These are phyloP conservation scores for Mormyrus proboscirostris DNA, from an alignment of 2,797 vertebrate genomes.

Conservation along the genomic window DNA sequence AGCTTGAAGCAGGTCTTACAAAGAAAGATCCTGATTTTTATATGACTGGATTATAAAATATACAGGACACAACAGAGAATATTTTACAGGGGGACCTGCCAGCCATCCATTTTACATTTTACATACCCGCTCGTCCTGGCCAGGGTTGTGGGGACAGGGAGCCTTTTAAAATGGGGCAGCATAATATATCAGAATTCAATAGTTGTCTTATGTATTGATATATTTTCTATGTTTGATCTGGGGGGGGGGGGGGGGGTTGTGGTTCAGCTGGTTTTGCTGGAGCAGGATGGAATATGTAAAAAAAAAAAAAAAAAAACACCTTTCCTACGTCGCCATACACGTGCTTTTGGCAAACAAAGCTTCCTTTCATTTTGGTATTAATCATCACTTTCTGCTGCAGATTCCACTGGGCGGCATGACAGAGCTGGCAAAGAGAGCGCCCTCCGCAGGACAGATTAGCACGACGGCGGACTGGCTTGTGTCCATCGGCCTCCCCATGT, in stretches of 20 bases:
- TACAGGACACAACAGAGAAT: background rate
- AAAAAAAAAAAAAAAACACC: background rate
- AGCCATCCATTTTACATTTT: background rate
- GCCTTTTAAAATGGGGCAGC: background rate
- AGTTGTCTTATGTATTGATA: background rate
- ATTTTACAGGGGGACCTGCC: background rate
- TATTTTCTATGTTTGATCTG: background rate
- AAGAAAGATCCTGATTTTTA: background rate
- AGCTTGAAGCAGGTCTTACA: background rate
- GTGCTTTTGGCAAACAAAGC: background rate
- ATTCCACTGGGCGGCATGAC: slow-evolving; percentile 75
- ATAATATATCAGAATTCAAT: background rate
- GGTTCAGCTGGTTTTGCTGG: background rate
- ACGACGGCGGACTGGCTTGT: slow-evolving; percentile 64
- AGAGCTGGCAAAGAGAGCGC: slow-evolving; percentile 67
- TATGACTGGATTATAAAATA: background rate
- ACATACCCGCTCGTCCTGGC: background rate
- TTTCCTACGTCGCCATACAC: background rate
- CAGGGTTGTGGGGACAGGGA: background rate
- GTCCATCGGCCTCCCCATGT: slow-evolving; percentile 69
- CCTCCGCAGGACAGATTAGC: slow-evolving; percentile 55
- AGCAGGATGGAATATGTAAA: background rate
- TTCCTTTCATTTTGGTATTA: background rate
- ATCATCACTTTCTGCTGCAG: slow-evolving; percentile 41
- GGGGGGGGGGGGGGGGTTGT: background rate